Conservation (phyloP, 2,888 invertebrate genomes). For the Amphipyra berbera region DNA sequence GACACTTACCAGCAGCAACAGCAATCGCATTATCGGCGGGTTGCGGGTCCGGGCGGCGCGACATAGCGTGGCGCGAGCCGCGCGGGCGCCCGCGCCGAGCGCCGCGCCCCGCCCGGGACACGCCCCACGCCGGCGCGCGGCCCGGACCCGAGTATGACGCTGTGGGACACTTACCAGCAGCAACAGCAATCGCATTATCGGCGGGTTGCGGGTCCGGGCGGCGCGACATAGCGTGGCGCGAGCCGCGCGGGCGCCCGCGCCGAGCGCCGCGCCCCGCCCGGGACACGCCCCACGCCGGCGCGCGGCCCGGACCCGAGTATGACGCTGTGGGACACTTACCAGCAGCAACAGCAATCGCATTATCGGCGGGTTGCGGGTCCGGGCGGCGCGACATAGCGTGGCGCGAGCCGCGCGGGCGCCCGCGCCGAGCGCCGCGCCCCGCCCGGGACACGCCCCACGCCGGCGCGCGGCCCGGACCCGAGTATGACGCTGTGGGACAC, state of each 20-base stretch:
- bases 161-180: conserved; percentile 68
- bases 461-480: no score
- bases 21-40: conserved; percentile 65
- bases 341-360: no score
- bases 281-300: conserved; percentile 61
- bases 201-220: conserved; percentile 72
- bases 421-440: no score
- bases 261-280: conserved; percentile 78
- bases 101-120: conserved; percentile 59
- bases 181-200: conserved; percentile 68
- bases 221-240: conserved; percentile 85
- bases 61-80: conserved; percentile 90
- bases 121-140: conserved; percentile 60
- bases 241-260: conserved; percentile 94
- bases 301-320: conserved; percentile 59
- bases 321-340: no score
- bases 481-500: no score
- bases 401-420: no score
- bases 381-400: no score
- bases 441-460: no score
- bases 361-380: no score
- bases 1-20: conserved; percentile 72
- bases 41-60: conserved; percentile 72
- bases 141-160: conserved; percentile 68
- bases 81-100: conserved; percentile 93